Conservation (phyloP, 1,140 invertebrate species). For the Neoseiulus cucumeris region DNA sequence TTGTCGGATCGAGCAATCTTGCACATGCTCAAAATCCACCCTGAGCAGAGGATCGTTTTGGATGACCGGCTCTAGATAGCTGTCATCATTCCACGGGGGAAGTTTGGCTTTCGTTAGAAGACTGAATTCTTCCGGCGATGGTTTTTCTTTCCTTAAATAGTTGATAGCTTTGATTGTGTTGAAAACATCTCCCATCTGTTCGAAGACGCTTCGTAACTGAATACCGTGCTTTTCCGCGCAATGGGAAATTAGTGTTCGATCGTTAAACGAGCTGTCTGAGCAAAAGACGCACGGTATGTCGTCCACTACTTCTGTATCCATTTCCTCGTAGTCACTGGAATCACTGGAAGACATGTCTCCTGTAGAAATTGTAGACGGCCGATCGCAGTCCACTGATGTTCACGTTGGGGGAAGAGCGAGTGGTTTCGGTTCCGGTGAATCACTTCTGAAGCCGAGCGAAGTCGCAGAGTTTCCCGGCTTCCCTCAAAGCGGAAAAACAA, state of each 20-base stretch:
- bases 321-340: slow-evolving; percentile 35
- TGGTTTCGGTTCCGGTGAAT: too few species aligned
- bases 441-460: too few species aligned
- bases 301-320: slow-evolving; percentile 58
- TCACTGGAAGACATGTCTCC: not conserved
- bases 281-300: slow-evolving; percentile 62
- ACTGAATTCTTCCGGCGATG: slow-evolving; percentile 36
- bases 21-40: slow-evolving; percentile 11
- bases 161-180: slow-evolving; percentile 73
- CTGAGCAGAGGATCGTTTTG: slow-evolving; percentile 54
- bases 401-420: too few species aligned
- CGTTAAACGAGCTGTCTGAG: slow-evolving; percentile 25
- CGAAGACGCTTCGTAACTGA: slow-evolving; percentile 42
- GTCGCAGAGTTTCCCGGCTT: too few species aligned
- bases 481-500: too few species aligned
- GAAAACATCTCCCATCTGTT: slow-evolving; percentile 50
- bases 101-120: slow-evolving; percentile 18
- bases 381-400: too few species aligned
- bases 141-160: slow-evolving; percentile 47
- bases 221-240: slow-evolving; percentile 40
- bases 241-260: slow-evolving; percentile 31
- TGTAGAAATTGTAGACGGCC: too few species aligned
- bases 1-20: slow-evolving; percentile 13
- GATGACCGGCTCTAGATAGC: slow-evolving; percentile 49
- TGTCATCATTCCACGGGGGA: slow-evolving; percentile 28